A percentile compares a stretch with the other conserved stretches of the same genome.
Evolutionary conservation across 2,888 invertebrate genomes (phyloP).

Genomic region (Altica lythri): DNA sequence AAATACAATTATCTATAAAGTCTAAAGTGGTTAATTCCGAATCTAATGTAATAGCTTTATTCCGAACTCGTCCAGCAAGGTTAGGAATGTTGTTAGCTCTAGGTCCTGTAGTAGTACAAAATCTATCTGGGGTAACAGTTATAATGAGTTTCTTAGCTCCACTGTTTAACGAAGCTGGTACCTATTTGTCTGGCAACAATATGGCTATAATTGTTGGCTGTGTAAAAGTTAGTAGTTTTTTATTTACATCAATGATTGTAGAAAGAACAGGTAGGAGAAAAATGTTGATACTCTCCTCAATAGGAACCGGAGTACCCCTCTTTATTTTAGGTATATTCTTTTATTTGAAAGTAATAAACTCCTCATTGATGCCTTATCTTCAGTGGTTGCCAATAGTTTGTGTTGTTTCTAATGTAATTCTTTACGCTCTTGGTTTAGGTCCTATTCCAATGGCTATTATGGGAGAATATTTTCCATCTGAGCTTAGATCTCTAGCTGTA

Average conservation of each 20-base stretch:
- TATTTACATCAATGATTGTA: conserved; percentile 71
- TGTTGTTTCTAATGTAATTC: conserved; percentile 12
- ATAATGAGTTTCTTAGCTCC: conserved; percentile 28
- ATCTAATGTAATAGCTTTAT: conserved; percentile 1
- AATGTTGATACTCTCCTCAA: conserved; percentile 70
- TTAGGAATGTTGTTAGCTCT: conserved; percentile 68
- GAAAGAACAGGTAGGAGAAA: conserved; percentile 74
- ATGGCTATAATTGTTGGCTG: conserved; percentile 77
- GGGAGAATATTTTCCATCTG: conserved; percentile 10
- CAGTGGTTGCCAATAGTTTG: conserved; percentile 13
- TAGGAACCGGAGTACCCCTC: conserved; percentile 66
- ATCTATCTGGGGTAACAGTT: conserved; percentile 24
- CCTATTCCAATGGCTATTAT: conserved; percentile 14
- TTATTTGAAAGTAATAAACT: conserved; percentile 48
- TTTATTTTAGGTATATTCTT: conserved; percentile 65
- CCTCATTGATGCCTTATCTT: not conserved
- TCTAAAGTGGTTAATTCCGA: no score
- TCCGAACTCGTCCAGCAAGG: conserved; percentile 8
- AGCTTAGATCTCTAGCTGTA: conserved; percentile 4
- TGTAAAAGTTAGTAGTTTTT: conserved; percentile 74
- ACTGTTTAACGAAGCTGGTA: conserved; percentile 24
- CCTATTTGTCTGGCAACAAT: conserved; percentile 55
- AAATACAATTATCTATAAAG: conserved; percentile 13
- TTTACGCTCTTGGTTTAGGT: conserved; percentile 15
- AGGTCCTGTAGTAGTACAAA: conserved; percentile 15